Base-by-base conservation (phyloP, 2,888 invertebrate species). In the Philereme vetulata region DNA sequence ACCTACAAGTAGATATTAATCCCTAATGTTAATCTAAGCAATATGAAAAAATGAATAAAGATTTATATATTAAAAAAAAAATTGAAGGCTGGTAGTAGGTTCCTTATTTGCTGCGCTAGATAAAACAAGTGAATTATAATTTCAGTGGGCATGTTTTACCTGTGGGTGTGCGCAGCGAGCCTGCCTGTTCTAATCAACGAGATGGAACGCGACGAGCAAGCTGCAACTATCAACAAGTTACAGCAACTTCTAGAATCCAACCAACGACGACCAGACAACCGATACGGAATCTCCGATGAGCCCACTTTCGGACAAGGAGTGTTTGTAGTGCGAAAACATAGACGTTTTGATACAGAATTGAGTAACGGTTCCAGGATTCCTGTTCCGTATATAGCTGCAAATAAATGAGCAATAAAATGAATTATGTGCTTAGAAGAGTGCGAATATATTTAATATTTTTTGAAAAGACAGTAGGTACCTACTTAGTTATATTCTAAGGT, bases 141-240 rank as follows among this genome's bases (percentile, higher is more conserved):
- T 78, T 56, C 80, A 92, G 92, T 92, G 82, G 90, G 87, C 9
- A 83, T 87, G 84, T 89, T 86, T 68, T 92, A 92, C 65, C 67
- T 91, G 48, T 91, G 90, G 92, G 72, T 90, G 46, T 92, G 92
- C 70, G 82, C 85, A 7, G 81, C 85, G 1, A 90, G 84, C 71
- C 74, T 92, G 35, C 92, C 91, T 0, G 75, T 90, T 60, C 72
- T 92, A 4, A 84, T 90, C 64, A 90, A 84, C 58, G 90, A 90
- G 66, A 87, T 85, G 74, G 83, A 90, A 58, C 78, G 77, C 1
- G 88, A 90, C 51, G 84, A 90, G 62, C 87, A 90, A 59, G 74
- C 76, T n/a, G 80, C 78, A 0, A 84, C 84, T 7, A 85, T 92
- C 34, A 75, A 71, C 6, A 87, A 81, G 64, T 68, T 90, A 33